Evolutionary conservation across 2,888 invertebrate genomes (phyloP).

Genomic region (Homarus gammarus): DNA sequence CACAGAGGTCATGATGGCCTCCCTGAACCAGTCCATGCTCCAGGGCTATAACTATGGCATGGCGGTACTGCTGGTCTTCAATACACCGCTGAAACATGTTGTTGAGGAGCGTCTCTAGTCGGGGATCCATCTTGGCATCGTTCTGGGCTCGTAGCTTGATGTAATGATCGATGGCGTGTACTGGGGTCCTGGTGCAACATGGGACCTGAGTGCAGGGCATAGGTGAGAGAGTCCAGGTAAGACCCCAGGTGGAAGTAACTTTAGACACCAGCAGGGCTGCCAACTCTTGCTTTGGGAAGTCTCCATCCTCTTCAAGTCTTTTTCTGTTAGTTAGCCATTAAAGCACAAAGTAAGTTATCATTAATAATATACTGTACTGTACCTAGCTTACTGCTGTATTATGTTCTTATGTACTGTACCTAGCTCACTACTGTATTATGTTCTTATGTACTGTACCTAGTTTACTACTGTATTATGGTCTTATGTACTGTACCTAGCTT

Average conservation of each 20-base stretch:
- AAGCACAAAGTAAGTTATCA: slow-evolving; percentile 27
- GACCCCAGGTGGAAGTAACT: slow-evolving; percentile 99
- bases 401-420: too few species aligned
- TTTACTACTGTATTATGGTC: too few species aligned
- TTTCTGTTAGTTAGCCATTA: too few species aligned
- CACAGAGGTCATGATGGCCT: slow-evolving; percentile 91
- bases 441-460: too few species aligned
- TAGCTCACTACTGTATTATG: too few species aligned
- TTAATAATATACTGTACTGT: neutral
- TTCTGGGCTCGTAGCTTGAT: slow-evolving; percentile 89
- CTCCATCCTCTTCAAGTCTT: slow-evolving; percentile 95
- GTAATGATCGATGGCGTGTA: slow-evolving; percentile 90
- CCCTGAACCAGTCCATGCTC: slow-evolving; percentile 98
- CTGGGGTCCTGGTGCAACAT: slow-evolving; percentile 94
- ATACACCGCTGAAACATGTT: slow-evolving; percentile 98
- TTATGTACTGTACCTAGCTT: too few species aligned
- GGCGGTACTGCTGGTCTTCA: slow-evolving; percentile 95
- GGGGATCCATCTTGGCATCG: slow-evolving; percentile 86
- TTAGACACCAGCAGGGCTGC: slow-evolving; percentile 99
- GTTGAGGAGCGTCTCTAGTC: slow-evolving; percentile 95
- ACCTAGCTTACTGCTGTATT: too few species aligned
- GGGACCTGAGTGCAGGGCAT: slow-evolving; percentile 96
- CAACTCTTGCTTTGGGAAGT: slow-evolving; percentile 90
- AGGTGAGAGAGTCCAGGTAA: slow-evolving; percentile 97
- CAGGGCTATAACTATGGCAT: slow-evolving; percentile 96